Evolutionary conservation across 2,888 invertebrate species (phyloP).

Genomic region (Epirrita christyi): DNA sequence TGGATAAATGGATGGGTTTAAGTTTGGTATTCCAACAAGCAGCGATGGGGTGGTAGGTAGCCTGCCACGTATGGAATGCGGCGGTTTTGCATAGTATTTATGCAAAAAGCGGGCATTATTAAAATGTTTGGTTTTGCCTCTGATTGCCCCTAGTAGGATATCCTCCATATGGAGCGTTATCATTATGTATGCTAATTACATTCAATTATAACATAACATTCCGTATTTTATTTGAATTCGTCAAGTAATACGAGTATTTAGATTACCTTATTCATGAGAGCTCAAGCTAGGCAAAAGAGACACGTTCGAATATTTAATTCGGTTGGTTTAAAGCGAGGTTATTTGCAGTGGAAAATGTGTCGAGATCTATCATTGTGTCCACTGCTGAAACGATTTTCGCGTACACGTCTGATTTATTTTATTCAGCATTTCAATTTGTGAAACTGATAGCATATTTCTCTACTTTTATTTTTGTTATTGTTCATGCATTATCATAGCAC

Average conservation of each 20-base stretch:
- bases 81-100: no score
- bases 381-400: background rate
- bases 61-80: no score
- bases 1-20: no score
- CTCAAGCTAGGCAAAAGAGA: background rate
- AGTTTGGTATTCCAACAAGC: no score
- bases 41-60: no score
- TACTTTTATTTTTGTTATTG: background rate
- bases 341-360: background rate
- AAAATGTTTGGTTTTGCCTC: no score
- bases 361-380: background rate
- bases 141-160: no score
- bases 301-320: constrained; percentile 11
- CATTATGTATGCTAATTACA: no score
- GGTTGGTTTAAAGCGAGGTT: constrained; percentile 4
- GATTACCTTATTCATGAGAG: background rate
- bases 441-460: no score
- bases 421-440: background rate
- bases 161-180: no score
- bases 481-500: background rate
- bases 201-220: no score
- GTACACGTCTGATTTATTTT: background rate
- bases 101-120: no score
- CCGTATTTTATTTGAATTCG: background rate
- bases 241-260: background rate